Evolutionary conservation across 2,888 invertebrate genomes (phyloP).

Genomic region (Drosophila heteroneura): DNA sequence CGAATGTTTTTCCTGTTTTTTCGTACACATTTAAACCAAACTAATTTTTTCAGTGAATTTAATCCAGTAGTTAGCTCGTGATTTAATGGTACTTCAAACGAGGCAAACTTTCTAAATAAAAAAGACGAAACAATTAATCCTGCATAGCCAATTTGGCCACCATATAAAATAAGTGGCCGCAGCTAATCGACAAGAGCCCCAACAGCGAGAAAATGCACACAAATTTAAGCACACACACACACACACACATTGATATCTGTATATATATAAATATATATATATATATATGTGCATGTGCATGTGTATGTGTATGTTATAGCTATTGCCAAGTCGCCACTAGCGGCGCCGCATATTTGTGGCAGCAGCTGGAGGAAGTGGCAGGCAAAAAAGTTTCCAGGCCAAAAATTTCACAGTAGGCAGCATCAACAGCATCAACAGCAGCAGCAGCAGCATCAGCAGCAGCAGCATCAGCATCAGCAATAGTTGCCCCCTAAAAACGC

Average conservation of each 20-base stretch:
- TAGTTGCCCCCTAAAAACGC: slow-evolving; percentile 9
- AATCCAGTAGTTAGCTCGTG: not conserved
- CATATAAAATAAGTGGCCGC: slow-evolving; percentile 27
- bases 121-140: slow-evolving; percentile 8
- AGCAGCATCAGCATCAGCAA: not conserved
- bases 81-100: not conserved
- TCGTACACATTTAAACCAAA: not conserved
- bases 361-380: slow-evolving; percentile 24
- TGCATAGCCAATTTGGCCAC: slow-evolving; percentile 10
- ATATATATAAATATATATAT: not conserved
- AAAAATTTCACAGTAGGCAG: slow-evolving; percentile 54
- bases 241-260: not conserved
- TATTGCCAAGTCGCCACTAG: slow-evolving; percentile 31
- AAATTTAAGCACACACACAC: slow-evolving; percentile 5
- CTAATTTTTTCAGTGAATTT: not conserved
- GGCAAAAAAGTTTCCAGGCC: slow-evolving; percentile 49
- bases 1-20: not conserved
- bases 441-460: not conserved
- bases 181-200: slow-evolving; percentile 22
- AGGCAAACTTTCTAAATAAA: not conserved
- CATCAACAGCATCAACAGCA: not conserved
- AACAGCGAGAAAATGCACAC: slow-evolving; percentile 10
- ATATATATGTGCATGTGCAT: not conserved
- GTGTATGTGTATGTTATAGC: slow-evolving; percentile 1
- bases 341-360: slow-evolving; percentile 57